Conservation (phyloP, 2,113 vertebrate genomes). For the Mionectes macconnelli region DNA sequence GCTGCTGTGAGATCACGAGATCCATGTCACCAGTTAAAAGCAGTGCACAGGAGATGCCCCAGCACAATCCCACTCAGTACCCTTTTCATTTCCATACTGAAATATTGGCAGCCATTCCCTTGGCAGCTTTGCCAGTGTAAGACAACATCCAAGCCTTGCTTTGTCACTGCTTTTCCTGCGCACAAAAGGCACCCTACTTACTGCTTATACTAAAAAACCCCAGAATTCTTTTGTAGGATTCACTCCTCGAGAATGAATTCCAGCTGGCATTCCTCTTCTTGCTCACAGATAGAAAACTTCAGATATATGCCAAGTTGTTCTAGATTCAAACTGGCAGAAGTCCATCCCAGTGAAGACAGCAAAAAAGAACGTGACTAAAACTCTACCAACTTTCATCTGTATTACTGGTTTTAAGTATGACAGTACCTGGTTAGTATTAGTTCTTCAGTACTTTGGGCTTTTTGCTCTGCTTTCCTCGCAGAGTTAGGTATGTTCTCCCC, state of each 20-base stretch:
- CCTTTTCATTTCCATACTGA: fast-evolving
- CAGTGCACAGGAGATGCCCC: fast-evolving
- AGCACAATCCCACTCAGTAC: fast-evolving
- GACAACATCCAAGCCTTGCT: not conserved
- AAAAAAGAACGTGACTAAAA: not conserved
- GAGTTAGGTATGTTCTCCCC: not conserved
- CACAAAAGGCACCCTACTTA: not conserved
- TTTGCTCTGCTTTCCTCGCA: not conserved
- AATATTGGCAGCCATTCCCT: fast-evolving
- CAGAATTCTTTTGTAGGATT: not conserved
- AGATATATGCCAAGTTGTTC: not conserved
- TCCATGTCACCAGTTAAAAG: fast-evolving
- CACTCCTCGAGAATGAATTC: not conserved
- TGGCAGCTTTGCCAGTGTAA: not conserved
- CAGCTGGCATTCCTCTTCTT: not conserved
- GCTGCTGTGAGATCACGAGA: not conserved
- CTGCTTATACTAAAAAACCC: not conserved
- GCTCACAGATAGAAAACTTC: not conserved
- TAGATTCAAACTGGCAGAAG: not conserved
- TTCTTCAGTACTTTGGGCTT: not conserved
- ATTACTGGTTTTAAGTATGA: not conserved
- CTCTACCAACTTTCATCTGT: not conserved
- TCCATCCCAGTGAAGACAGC: not conserved
- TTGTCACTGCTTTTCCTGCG: not conserved
- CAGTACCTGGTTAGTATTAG: not conserved